phyloP scores from a whole-genome alignment of 2,797 vertebrate genomes.

The Sitta carolinensis region DNA sequence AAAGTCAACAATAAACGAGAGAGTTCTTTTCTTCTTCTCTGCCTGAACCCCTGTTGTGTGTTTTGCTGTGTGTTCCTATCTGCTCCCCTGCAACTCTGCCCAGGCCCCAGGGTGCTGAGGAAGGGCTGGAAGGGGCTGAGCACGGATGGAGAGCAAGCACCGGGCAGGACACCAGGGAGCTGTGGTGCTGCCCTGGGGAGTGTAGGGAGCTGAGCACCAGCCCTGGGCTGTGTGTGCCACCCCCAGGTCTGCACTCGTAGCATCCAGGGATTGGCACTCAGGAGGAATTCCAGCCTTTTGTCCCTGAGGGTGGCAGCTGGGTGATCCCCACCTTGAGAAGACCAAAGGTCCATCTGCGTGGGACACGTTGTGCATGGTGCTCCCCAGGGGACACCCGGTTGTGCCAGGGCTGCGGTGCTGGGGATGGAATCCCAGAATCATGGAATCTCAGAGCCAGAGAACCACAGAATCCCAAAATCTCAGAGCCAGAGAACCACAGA shows the following conservation, averaged over 20 bases:
- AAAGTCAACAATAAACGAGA: no score
- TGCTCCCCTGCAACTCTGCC: background rate
- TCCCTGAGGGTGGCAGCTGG: background rate
- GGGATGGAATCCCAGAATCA: fast-evolving
- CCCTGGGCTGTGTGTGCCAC: background rate
- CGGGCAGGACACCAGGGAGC: background rate
- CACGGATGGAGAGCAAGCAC: conserved; percentile 1
- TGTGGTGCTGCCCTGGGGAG: background rate
- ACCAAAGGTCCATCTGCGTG: fast-evolving
- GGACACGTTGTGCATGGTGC: fast-evolving
- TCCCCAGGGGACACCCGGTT: fast-evolving
- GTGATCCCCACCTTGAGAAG: fast-evolving
- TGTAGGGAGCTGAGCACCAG: background rate
- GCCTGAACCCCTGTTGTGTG: no score
- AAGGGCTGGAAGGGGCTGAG: background rate
- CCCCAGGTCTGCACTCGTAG: background rate
- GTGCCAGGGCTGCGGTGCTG: background rate
- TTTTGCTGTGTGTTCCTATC: no score
- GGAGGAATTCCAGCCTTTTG: background rate
- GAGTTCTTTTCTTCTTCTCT: no score
- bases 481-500: no score
- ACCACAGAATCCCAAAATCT: fast-evolving
- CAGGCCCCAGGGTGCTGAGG: background rate
- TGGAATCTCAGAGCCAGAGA: background rate
- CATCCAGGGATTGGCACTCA: background rate